phyloP scores from a whole-genome alignment of 2,797 vertebrate species.

The Tapirus indicus region DNA sequence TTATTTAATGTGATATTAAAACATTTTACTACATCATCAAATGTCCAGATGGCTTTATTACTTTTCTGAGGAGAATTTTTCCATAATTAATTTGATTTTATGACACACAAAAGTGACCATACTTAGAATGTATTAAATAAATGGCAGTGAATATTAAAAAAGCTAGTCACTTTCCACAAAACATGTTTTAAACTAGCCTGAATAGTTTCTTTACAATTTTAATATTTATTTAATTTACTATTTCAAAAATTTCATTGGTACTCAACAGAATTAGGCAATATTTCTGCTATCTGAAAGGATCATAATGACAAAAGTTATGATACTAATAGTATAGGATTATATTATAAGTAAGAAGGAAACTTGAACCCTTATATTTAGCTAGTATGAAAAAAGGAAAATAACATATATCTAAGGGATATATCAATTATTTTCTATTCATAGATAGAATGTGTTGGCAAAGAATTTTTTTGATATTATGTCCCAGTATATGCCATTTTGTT shows the following conservation, averaged over 20 bases:
- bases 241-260: slow-evolving; percentile 53
- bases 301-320: neutral
- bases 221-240: slow-evolving; percentile 33
- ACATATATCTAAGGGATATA: neutral
- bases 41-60: slow-evolving; percentile 1
- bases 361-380: neutral
- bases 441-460: neutral
- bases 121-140: slow-evolving; percentile 41
- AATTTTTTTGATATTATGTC: neutral
- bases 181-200: neutral
- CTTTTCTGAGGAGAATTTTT: neutral
- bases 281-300: slow-evolving; percentile 19
- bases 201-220: slow-evolving; percentile 50
- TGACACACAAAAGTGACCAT: neutral
- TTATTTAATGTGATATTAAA: neutral
- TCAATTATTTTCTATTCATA: neutral
- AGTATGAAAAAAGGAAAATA: neutral
- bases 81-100: slow-evolving; percentile 28
- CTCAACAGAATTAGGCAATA: neutral
- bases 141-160: neutral
- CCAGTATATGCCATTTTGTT: neutral
- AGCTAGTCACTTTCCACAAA: slow-evolving; percentile 40
- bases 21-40: slow-evolving; percentile 26
- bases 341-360: neutral
- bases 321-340: neutral